phyloP scores from a whole-genome alignment of 1,140 invertebrate species.

The Cotesia chilonis region DNA sequence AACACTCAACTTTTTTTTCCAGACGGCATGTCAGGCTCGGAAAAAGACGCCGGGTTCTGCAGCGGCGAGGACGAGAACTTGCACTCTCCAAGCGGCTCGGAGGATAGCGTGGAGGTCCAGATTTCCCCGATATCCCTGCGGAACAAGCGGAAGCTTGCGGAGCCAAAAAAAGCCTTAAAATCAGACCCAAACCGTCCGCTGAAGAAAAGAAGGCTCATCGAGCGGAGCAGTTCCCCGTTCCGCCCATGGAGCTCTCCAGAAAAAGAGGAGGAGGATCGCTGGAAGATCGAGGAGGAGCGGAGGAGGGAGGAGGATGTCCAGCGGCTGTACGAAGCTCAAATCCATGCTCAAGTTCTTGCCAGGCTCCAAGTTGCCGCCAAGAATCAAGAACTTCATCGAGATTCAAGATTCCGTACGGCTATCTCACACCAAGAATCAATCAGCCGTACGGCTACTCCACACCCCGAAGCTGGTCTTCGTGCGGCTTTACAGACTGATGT shows the following conservation, averaged over 20 bases:
- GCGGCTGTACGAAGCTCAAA: slow-evolving; percentile 42
- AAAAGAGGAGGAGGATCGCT: slow-evolving; percentile 28
- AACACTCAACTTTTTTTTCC: slow-evolving; percentile 44
- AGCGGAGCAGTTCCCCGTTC: slow-evolving; percentile 39
- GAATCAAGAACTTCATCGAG: too few relatives aligned
- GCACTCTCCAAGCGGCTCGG: slow-evolving; percentile 74
- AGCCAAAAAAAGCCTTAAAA: slow-evolving; percentile 69
- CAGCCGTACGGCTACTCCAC: too few relatives aligned
- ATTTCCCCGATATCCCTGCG: slow-evolving; percentile 70
- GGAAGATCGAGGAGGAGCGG: slow-evolving; percentile 34
- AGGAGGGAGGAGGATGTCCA: slow-evolving; percentile 36
- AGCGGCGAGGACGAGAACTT: slow-evolving; percentile 74
- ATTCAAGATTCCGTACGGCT: too few relatives aligned
- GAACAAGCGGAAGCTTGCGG: slow-evolving; percentile 74
- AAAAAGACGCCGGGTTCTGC: slow-evolving; percentile 76
- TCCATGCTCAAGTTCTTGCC: slow-evolving; percentile 37
- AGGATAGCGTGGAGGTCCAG: slow-evolving; percentile 78
- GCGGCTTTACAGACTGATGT: too few relatives aligned
- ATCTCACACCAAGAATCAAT: too few relatives aligned
- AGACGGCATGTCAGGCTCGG: slow-evolving; percentile 59
- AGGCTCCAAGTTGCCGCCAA: slow-evolving; percentile 26
- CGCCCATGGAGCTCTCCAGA: slow-evolving; percentile 29
- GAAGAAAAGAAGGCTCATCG: slow-evolving; percentile 71
- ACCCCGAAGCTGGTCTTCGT: too few relatives aligned
- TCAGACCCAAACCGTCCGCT: slow-evolving; percentile 67